Base-by-base conservation (phyloP, 1,140 invertebrate species). In the Pachyrhynchus sulphureomaculatus region DNA sequence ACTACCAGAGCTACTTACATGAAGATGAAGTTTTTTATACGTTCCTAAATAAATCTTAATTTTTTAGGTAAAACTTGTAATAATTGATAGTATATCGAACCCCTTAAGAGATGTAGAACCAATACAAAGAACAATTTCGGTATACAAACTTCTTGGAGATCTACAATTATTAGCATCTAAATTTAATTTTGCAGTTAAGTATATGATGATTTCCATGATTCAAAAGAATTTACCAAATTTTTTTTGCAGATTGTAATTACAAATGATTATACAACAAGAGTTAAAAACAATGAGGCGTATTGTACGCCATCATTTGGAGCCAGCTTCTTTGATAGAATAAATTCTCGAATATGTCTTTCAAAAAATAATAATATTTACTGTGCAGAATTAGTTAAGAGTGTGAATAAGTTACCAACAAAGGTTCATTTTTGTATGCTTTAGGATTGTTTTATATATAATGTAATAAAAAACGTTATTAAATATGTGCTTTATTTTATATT, bases 261-360 rank as follows among this genome's bases (percentile, higher is more conserved):
- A 47, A 83, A 82, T 66, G 80, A 83, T 64, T 78, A 82, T 74
- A 82, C 79, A 9, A 79, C 79, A 3, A 71, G 81, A 29, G 61
- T 79, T 17, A 75, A 78, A 9, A 62, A 78, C 18, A 71, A 72
- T 0, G 69, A 71, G 1, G 73, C 48, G 21, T 64, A 51, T 17
- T 45, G 42, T 42, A 51, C 47, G 13, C 60, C 68, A 24, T 63
- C 68, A n/a, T 59, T 70, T 41, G 68, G 68, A 12, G 68, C 65
- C n/a, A 60, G 59, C 37, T 66, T 66, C 55, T 68, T 62, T 42
- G 66, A 70, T 39, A 32, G 67, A 32, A 55, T 69, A 21, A 69
- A 69, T 62, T 48, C 64, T 33, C 42, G 67, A 52, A 62, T 70
- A 60, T 37, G 24, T 49, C 37, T 66, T 45, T 62, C 55, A 41